phyloP scores from a whole-genome alignment of 2,888 invertebrate genomes.

The Dermolepida albohirtum region DNA sequence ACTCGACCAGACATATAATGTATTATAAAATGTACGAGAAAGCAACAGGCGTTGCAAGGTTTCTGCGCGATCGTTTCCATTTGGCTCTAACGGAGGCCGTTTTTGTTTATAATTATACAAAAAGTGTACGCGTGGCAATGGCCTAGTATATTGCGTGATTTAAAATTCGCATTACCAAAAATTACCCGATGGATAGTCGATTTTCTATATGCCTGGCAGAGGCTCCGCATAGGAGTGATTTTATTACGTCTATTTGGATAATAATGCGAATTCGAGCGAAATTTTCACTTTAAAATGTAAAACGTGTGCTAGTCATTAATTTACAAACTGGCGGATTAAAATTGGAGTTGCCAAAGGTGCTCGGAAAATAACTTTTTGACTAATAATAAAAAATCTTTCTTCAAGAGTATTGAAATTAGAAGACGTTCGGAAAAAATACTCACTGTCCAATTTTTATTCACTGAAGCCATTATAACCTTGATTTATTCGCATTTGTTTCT shows the following conservation, averaged over 20 bases:
- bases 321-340: background rate
- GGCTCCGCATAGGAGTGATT: slow-evolving; percentile 8
- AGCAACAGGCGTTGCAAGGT: slow-evolving; percentile 22
- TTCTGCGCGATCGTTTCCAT: background rate
- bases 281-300: slow-evolving; percentile 2
- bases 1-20: slow-evolving; percentile 17
- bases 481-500: slow-evolving; percentile 16
- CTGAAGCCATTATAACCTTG: slow-evolving; percentile 11
- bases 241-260: background rate
- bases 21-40: slow-evolving; percentile 29
- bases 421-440: background rate
- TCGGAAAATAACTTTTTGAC: slow-evolving; percentile 3
- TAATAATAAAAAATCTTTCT: slow-evolving; percentile 1
- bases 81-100: background rate
- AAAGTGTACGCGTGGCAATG: background rate
- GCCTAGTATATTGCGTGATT: slow-evolving; percentile 12
- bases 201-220: slow-evolving; percentile 1
- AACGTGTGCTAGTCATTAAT: slow-evolving; percentile 4
- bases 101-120: slow-evolving; percentile 10
- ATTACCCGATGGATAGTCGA: background rate
- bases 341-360: background rate
- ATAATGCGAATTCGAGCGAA: slow-evolving; percentile 8
- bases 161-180: background rate
- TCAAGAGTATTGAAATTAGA: slow-evolving; percentile 3
- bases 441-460: background rate